Percentiles rank a stretch among this genome's conserved stretches.
Conservation (phyloP, 2,113 vertebrate species). For the Podarcis raffonei region DNA sequence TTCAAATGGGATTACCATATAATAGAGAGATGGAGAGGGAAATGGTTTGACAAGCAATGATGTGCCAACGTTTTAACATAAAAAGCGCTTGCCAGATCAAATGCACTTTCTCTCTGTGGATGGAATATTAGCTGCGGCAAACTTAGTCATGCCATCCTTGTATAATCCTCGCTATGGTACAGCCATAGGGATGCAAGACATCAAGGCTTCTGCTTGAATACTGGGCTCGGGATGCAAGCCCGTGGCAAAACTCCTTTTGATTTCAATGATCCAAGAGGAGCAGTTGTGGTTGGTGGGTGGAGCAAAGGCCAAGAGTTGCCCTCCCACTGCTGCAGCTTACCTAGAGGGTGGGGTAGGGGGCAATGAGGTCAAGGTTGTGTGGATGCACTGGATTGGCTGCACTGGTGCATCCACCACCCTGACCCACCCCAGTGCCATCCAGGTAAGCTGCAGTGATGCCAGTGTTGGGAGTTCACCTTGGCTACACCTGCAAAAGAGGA, state of each 20-base stretch:
- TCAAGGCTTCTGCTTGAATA: neutral
- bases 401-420: too few relatives aligned
- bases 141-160: conserved; percentile 28
- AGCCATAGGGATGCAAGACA: neutral
- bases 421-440: too few relatives aligned
- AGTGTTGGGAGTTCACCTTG: too few relatives aligned
- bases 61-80: conserved; percentile 21
- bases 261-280: neutral
- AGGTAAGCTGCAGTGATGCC: too few relatives aligned
- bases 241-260: neutral
- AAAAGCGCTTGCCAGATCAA: conserved; percentile 52
- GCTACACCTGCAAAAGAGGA: too few relatives aligned
- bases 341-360: too few relatives aligned
- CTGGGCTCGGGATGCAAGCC: neutral
- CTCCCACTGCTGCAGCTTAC: too few relatives aligned
- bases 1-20: conserved; percentile 40
- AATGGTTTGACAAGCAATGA: conserved; percentile 48
- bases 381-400: too few relatives aligned
- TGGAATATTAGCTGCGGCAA: conserved; percentile 30
- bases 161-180: conserved; percentile 14
- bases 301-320: too few relatives aligned
- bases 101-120: conserved; percentile 43
- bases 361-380: too few relatives aligned
- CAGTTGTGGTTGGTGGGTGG: too few relatives aligned
- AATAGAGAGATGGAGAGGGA: conserved; percentile 47